Base-by-base conservation (phyloP, 2,797 vertebrate species). In the Clarias platycephalus region DNA sequence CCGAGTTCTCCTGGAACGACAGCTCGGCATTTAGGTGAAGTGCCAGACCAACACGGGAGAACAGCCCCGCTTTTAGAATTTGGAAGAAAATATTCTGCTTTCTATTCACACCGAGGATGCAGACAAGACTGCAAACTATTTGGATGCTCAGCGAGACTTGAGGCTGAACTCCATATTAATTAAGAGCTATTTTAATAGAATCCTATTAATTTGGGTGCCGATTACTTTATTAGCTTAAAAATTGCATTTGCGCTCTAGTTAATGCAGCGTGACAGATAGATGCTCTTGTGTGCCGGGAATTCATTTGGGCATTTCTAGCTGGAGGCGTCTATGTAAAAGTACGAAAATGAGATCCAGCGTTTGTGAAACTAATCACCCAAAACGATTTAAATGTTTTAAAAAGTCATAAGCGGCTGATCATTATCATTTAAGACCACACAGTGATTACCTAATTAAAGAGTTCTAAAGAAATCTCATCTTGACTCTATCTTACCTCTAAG, bases 1-100 rank as follows among this genome's bases (percentile, higher is more conserved):
- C 72, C 3, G 3, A 37, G 31, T 37, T 68, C 31, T 68, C 31
- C 44, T 80, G 53, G 55, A 67, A 37, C 5, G 31, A 82, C 68
- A 68, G 67, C 67, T 71, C 20, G 9, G 60, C 24, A 37, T 85
- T 74, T 60, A 28, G 77, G 55, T 76, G 77, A 74, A 20, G 70
- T 68, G 26, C 63, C 82, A 80, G 77, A 83, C 53, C 83, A 75
- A n/a, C 60, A 82, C 37, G 67, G 82, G 76, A 75, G 26, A 75
- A 55, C 26, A 31, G 49, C 49, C 49, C 72, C 8, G 20, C 49
- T 28, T 76, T 57, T 57, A 76, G 28, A 57, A 18, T 22, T 57
- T 22, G 53, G 28, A 57, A 31, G 49, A 28, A 28, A 57, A 49
- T 31, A 55, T 20, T 57, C 72, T 55, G 31, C 71, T 74, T 55